Conservation (phyloP, 2,113 vertebrate species). For the Cinclus cinclus region DNA sequence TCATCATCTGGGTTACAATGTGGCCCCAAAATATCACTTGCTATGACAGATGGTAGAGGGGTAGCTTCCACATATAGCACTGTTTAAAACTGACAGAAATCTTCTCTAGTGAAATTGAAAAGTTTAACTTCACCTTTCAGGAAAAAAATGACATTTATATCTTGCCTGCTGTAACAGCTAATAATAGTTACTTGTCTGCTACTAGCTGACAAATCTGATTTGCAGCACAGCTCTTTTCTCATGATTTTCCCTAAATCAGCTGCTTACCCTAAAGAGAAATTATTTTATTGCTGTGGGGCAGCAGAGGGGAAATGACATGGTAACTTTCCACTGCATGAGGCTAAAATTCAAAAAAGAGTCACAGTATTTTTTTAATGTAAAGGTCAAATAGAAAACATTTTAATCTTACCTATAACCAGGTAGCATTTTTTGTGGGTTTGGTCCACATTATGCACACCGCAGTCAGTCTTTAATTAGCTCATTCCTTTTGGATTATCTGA, state of each 20-base stretch:
- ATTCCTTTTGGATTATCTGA: background rate
- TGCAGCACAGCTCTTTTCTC: conserved; percentile 18
- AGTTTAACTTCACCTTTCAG: conserved; percentile 49
- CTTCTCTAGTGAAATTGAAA: conserved; percentile 18
- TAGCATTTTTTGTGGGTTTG: background rate
- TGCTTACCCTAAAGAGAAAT: background rate
- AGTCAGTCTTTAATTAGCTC: background rate
- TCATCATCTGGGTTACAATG: conserved; percentile 14
- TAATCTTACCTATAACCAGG: background rate
- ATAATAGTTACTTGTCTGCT: conserved; percentile 55
- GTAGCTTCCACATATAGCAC: conserved; percentile 11
- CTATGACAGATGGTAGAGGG: background rate
- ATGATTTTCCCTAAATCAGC: conserved; percentile 1
- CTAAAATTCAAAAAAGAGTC: background rate
- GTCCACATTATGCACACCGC: background rate
- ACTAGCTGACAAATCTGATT: conserved; percentile 35
- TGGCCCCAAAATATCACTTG: conserved; percentile 47
- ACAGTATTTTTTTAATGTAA: background rate
- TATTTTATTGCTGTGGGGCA: background rate
- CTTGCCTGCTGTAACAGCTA: conserved; percentile 37
- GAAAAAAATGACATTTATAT: conserved; percentile 32
- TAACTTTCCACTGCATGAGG: background rate
- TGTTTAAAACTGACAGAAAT: background rate
- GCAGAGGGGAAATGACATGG: background rate
- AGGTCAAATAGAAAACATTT: background rate